A percentile compares a stretch with the other conserved stretches of the same genome.
Evolutionary conservation across 2,888 invertebrate species (phyloP).

Genomic region (Himalopsyche japonica): DNA sequence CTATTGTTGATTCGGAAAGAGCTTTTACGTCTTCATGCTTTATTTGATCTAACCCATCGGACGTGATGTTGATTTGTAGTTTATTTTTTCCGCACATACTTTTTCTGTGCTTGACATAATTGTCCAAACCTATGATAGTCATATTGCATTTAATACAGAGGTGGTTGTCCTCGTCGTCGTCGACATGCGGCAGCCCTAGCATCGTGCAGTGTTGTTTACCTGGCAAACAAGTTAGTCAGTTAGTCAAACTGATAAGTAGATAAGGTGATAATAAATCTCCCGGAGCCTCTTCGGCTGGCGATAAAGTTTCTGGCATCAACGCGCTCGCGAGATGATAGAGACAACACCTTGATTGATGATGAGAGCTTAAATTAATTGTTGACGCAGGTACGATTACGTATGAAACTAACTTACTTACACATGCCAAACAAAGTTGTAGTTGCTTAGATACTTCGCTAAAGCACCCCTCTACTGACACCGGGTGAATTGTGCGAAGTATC

Average conservation of each 20-base stretch:
- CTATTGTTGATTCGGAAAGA: slow-evolving; percentile 10
- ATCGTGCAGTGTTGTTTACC: slow-evolving; percentile 45
- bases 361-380: slow-evolving; percentile 42
- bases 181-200: slow-evolving; percentile 53
- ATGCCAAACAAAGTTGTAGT: slow-evolving; percentile 36
- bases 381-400: slow-evolving; percentile 36
- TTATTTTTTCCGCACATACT: slow-evolving; percentile 62
- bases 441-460: slow-evolving; percentile 30
- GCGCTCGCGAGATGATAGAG: slow-evolving; percentile 39
- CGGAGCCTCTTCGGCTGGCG: slow-evolving; percentile 28
- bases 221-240: slow-evolving; percentile 34
- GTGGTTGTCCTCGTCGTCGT: slow-evolving; percentile 78
- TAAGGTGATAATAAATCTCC: slow-evolving; percentile 42
- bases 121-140: slow-evolving; percentile 82
- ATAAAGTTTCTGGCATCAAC: slow-evolving; percentile 39
- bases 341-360: slow-evolving; percentile 42
- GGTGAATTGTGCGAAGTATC: not conserved
- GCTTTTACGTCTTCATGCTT: slow-evolving; percentile 45
- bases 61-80: slow-evolving; percentile 40
- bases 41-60: slow-evolving; percentile 53
- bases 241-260: slow-evolving; percentile 40
- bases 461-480: slow-evolving; percentile 15
- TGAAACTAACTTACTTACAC: slow-evolving; percentile 33
- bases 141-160: slow-evolving; percentile 85
- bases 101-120: slow-evolving; percentile 84